These are phyloP conservation scores for Lasaia peninsularis DNA, from an alignment of 1,140 invertebrate genomes.

Conservation along the genomic window DNA sequence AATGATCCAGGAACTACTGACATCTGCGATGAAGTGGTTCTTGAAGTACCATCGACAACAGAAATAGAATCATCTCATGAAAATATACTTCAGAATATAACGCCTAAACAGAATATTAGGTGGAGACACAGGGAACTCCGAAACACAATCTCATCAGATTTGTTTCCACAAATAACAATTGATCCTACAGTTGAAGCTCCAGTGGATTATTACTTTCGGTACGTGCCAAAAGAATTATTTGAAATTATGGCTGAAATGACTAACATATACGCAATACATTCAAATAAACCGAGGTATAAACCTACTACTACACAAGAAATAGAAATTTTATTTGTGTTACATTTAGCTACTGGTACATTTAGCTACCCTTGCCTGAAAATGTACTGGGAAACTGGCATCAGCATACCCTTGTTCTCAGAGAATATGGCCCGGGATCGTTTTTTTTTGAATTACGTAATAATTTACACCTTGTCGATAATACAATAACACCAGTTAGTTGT, in stretches of 20 bases:
- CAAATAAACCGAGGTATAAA: conserved; percentile 30
- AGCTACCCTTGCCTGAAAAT: conserved; percentile 35
- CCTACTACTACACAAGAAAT: conserved; percentile 32
- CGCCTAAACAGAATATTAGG: conserved; percentile 32
- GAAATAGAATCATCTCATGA: conserved; percentile 27
- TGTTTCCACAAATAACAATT: conserved; percentile 30
- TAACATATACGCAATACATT: conserved; percentile 30
- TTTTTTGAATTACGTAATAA: conserved; percentile 38
- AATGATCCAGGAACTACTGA: conserved; percentile 29
- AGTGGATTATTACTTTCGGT: conserved; percentile 30
- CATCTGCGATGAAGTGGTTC: conserved; percentile 23
- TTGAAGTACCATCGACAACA: conserved; percentile 24
- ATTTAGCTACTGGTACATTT: conserved; percentile 37
- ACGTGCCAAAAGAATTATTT: conserved; percentile 33
- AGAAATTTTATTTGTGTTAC: conserved; percentile 35
- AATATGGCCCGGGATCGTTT: conserved; percentile 38
- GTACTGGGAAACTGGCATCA: conserved; percentile 32
- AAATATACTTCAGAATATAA: conserved; percentile 35
- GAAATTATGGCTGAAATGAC: conserved; percentile 35
- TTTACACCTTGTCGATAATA: conserved; percentile 40
- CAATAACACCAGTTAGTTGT: conserved; percentile 27
- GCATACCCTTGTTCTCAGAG: conserved; percentile 31
- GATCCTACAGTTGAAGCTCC: conserved; percentile 26
- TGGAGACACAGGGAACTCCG: conserved; percentile 29
- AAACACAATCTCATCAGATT: conserved; percentile 30